Base-by-base conservation (phyloP, 1,140 invertebrate genomes). In the Solenopsis invicta region DNA sequence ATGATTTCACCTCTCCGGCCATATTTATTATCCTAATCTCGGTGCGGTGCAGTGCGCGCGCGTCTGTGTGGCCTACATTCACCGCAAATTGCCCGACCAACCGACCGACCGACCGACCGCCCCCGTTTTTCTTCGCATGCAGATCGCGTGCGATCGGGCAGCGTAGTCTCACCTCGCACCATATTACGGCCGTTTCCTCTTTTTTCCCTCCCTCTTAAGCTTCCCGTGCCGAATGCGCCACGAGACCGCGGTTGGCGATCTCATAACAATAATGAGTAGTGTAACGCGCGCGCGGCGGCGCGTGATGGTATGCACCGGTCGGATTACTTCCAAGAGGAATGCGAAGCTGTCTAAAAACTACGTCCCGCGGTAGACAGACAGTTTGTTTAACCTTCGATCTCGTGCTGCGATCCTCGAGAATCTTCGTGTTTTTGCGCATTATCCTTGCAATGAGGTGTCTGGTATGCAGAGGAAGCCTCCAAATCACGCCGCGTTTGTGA, bases 1-100 rank as follows among this genome's bases (percentile, higher is more conserved):
- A 90, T 90, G 85, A 89, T 90, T 90, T 90, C 89, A 89, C 89
- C 88, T 87, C 88, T 85, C 85, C 85, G 61, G 78, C 67, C 72
- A 61, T 90, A 90, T 90, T 90, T 90, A 90, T 90, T 90, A 90
- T 87, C 88, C 89, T 90, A 90, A 90, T 90, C 89, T 87, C 50
- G 66, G 59, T 59, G 77, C 21, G 52, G 37, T 54, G 62, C 24
- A 52, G 77, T 61, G 56, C 45, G 69, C 67, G 61, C 37, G 54
- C 24, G 61, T 29, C 34, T 29, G 21, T 78, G 78, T 87, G 88
- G 89, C 89, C 88, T 90, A 90, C 88, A 90, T 90, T 89, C 85
- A 48, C 67, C 66, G 61, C 85, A 90, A 90, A 90, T 90, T 89
- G 85, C 85, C 41, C 75, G 80, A 62, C 72, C 86, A 71, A 29